phyloP scores from a whole-genome alignment of 2,888 invertebrate species.

The Trissolcus brochymenae region DNA sequence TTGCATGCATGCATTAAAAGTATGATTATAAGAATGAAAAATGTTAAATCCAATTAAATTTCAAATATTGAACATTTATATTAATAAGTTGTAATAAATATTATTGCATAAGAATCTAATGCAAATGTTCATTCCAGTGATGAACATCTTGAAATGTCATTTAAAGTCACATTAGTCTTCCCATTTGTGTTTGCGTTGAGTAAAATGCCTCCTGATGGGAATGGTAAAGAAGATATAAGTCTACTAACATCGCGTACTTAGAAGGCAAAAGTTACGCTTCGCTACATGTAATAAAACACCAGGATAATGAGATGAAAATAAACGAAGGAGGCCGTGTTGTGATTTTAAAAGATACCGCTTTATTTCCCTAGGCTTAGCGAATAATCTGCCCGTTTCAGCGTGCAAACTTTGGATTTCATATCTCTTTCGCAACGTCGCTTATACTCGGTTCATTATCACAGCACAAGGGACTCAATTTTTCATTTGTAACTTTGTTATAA shows the following conservation, averaged over 20 bases:
- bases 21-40: too few species aligned
- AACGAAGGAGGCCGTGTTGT: slow-evolving; percentile 41
- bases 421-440: background rate
- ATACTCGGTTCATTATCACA: too few species aligned
- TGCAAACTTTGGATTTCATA: background rate
- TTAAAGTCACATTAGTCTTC: slow-evolving; percentile 37
- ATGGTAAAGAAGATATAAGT: slow-evolving; percentile 44
- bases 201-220: slow-evolving; percentile 41
- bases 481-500: too few species aligned
- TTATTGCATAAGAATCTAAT: background rate
- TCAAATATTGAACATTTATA: too few species aligned
- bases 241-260: slow-evolving; percentile 35
- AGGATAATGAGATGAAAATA: slow-evolving; percentile 50
- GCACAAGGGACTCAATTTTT: too few species aligned
- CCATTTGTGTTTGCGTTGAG: slow-evolving; percentile 26
- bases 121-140: slow-evolving; percentile 5
- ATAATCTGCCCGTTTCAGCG: slow-evolving; percentile 48
- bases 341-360: slow-evolving; percentile 52
- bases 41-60: too few species aligned
- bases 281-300: slow-evolving; percentile 62
- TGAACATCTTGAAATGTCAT: slow-evolving; percentile 32
- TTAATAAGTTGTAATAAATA: too few species aligned
- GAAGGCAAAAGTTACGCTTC: slow-evolving; percentile 58
- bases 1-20: too few species aligned
- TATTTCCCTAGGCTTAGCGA: slow-evolving; percentile 59